A percentile compares a stretch with the other conserved stretches of the same genome.
Evolutionary conservation across 1,140 invertebrate species (phyloP).

Genomic region (Lepidostoma basale): DNA sequence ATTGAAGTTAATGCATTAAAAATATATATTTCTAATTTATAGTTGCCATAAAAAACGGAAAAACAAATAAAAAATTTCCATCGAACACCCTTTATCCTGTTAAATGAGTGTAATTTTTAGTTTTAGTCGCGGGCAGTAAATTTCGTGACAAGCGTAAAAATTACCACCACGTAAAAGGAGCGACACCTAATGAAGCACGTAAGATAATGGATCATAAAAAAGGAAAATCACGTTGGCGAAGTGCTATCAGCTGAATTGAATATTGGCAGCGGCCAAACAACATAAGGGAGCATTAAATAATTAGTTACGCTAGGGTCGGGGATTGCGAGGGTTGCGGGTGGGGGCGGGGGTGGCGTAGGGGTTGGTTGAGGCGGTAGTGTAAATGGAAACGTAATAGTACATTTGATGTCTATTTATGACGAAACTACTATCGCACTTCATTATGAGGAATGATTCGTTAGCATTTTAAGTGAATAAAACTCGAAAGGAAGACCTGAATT

Average conservation of each 20-base stretch:
- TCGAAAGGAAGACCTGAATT: background rate
- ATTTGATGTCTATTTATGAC: slow-evolving; percentile 35
- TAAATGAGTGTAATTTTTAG: too few species aligned
- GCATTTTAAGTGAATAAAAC: slow-evolving; percentile 20
- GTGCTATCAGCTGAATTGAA: background rate
- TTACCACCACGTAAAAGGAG: too few species aligned
- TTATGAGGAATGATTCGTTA: slow-evolving; percentile 26
- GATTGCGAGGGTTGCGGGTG: background rate
- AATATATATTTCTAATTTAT: too few species aligned
- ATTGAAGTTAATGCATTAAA: too few species aligned
- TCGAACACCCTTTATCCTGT: too few species aligned
- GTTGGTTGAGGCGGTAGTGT: slow-evolving; percentile 1
- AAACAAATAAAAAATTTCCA: too few species aligned
- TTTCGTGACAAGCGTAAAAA: too few species aligned
- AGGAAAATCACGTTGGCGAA: background rate
- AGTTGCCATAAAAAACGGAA: too few species aligned
- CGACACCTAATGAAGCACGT: background rate
- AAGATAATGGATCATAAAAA: background rate
- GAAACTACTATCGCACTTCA: slow-evolving; percentile 26
- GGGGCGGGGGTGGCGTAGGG: background rate
- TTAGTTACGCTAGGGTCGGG: slow-evolving; percentile 34
- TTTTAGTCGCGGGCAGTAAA: too few species aligned
- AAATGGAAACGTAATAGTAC: slow-evolving; percentile 32
- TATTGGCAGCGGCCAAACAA: background rate
- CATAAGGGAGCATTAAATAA: slow-evolving; percentile 43